Evolutionary conservation across 2,797 vertebrate species (phyloP).

Genomic region (Okamejei kenojei): DNA sequence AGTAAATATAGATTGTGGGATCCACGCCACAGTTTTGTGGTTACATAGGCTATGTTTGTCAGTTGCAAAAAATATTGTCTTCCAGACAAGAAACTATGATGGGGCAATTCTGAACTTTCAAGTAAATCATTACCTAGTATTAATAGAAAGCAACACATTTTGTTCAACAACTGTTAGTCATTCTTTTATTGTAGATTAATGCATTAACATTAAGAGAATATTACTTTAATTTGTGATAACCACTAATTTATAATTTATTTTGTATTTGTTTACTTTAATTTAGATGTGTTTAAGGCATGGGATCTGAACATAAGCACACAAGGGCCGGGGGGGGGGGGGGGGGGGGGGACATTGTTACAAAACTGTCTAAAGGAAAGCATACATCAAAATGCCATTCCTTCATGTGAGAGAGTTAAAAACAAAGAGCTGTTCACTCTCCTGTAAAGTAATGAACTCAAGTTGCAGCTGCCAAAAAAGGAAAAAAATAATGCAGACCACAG

Average conservation of each 20-base stretch:
- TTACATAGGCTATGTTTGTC: neutral
- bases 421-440: conserved; percentile 6
- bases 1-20: too few relatives aligned
- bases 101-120: neutral
- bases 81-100: neutral
- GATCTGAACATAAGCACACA: neutral
- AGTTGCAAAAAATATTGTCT: neutral
- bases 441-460: conserved; percentile 28
- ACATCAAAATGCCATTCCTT: neutral
- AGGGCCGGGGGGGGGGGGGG: too few relatives aligned
- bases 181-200: neutral
- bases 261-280: neutral
- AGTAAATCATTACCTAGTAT: neutral
- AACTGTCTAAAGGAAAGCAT: neutral
- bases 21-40: neutral
- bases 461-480: conserved; percentile 12
- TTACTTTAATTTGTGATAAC: neutral
- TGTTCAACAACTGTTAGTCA: neutral
- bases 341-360: too few relatives aligned
- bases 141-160: neutral
- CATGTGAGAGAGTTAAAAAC: neutral
- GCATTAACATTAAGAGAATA: neutral
- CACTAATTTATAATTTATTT: neutral
- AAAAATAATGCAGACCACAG: neutral
- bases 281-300: neutral